phyloP scores from a whole-genome alignment of 2,888 invertebrate genomes.

The Stenichneumon culpator region DNA sequence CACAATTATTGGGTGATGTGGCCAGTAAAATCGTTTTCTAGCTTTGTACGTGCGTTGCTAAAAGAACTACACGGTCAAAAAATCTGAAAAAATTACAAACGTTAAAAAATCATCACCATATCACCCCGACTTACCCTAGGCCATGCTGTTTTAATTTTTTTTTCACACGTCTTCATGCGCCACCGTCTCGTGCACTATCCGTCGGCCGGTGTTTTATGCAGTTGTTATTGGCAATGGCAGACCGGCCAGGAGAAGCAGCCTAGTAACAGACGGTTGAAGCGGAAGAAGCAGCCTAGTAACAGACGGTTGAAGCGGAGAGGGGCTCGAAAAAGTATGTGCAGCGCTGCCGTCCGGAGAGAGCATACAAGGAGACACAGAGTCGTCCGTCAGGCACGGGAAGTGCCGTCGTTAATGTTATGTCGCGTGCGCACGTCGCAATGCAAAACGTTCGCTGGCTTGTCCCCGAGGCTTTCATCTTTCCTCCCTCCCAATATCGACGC shows the following conservation, averaged over 20 bases:
- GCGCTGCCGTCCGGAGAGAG: background rate
- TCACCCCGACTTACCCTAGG: too few relatives aligned
- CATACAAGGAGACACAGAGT: background rate
- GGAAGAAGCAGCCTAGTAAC: background rate
- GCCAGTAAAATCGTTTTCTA: too few relatives aligned
- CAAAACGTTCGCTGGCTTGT: conserved; percentile 19
- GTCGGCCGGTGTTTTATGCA: background rate
- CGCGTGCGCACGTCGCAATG: conserved; percentile 21
- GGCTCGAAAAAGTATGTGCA: background rate
- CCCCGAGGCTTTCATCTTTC: background rate
- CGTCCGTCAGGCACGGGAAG: background rate
- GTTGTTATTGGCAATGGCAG: background rate
- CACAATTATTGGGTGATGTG: too few relatives aligned
- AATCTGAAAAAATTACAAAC: too few relatives aligned
- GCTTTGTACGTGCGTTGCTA: too few relatives aligned
- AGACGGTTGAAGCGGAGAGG: background rate
- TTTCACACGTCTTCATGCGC: background rate
- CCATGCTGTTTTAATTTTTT: background rate
- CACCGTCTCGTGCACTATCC: background rate
- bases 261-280: conserved; percentile 2
- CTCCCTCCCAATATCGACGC: background rate
- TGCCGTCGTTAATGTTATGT: conserved; percentile 2
- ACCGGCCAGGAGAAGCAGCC: background rate
- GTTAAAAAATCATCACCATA: too few relatives aligned
- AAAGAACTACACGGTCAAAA: too few relatives aligned